Evolutionary conservation across 2,113 vertebrate species (phyloP).

Genomic region (Amia ocellicauda): DNA sequence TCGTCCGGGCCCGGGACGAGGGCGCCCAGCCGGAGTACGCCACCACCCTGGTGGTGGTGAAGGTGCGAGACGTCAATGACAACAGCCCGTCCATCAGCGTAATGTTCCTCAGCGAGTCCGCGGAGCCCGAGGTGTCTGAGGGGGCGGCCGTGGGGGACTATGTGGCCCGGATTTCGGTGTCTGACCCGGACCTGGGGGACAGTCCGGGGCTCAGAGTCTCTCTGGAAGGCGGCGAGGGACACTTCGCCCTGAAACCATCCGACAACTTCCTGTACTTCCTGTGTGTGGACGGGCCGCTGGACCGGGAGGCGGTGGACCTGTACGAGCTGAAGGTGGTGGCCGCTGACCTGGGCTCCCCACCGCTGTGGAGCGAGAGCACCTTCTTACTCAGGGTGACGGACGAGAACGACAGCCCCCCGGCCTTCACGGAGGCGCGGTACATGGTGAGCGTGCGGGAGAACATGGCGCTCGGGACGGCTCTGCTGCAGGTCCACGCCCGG

Average conservation of each 20-base stretch:
- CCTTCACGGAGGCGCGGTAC: constrained; percentile 66
- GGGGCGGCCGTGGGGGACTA: constrained; percentile 71
- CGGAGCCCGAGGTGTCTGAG: constrained; percentile 72
- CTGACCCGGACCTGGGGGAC: constrained; percentile 72
- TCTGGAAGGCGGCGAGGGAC: constrained; percentile 63
- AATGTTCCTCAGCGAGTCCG: constrained; percentile 78
- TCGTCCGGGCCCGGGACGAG: constrained; percentile 75
- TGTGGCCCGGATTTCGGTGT: constrained; percentile 80
- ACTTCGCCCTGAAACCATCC: constrained; percentile 61
- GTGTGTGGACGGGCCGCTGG: constrained; percentile 69
- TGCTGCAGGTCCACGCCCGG: constrained; percentile 66
- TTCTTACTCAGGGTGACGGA: constrained; percentile 71
- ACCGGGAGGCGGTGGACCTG: constrained; percentile 71
- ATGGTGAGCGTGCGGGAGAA: constrained; percentile 68
- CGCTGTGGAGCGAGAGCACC: constrained; percentile 58
- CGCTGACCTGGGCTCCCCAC: constrained; percentile 69
- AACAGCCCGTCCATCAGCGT: constrained; percentile 76
- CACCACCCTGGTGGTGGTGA: constrained; percentile 71
- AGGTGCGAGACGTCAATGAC: constrained; percentile 83
- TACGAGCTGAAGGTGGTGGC: constrained; percentile 75
- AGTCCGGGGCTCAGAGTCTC: constrained; percentile 44
- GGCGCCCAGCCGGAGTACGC: constrained; percentile 76
- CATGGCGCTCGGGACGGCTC: constrained; percentile 59
- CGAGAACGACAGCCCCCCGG: constrained; percentile 77
- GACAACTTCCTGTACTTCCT: constrained; percentile 74